Conservation (phyloP, 2,797 vertebrate genomes). For the Diplodus puntazzo region DNA sequence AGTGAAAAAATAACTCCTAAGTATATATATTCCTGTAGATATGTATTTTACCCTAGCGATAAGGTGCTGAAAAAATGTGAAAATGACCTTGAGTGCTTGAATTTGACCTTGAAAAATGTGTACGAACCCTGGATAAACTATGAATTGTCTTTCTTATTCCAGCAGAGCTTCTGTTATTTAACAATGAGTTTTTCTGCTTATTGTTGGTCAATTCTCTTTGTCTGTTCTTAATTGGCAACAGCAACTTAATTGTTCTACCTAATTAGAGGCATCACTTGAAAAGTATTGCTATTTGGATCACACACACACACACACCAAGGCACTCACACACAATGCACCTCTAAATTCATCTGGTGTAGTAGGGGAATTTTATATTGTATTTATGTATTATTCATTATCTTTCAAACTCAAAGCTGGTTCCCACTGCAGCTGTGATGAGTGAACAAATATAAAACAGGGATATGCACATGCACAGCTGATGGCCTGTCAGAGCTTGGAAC, state of each 20-base stretch:
- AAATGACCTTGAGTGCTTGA: too few relatives aligned
- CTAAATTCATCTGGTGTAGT: conserved; percentile 7
- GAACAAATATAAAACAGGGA: conserved; percentile 34
- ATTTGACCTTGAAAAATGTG: too few relatives aligned
- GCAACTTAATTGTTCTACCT: conserved; percentile 33
- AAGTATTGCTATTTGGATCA: conserved; percentile 29
- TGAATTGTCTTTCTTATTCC: not conserved
- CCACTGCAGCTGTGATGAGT: conserved; percentile 28
- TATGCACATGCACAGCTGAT: conserved; percentile 31
- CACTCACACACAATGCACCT: not conserved
- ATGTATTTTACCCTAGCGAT: too few relatives aligned
- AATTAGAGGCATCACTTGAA: conserved; percentile 36
- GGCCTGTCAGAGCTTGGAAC: conserved; percentile 57
- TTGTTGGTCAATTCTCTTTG: conserved; percentile 18
- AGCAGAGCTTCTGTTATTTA: not conserved
- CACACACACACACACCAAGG: not conserved
- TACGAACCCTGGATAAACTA: too few relatives aligned
- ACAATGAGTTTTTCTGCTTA: conserved; percentile 19
- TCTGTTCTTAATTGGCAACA: conserved; percentile 29
- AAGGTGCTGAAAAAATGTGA: too few relatives aligned
- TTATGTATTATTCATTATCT: conserved; percentile 51
- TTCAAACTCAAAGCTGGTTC: conserved; percentile 32
- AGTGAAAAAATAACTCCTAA: too few relatives aligned
- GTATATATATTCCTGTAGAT: too few relatives aligned
- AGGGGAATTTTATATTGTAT: conserved; percentile 28